Evolutionary conservation across 2,888 invertebrate species (phyloP).

Genomic region (Agrilus cyanescens): DNA sequence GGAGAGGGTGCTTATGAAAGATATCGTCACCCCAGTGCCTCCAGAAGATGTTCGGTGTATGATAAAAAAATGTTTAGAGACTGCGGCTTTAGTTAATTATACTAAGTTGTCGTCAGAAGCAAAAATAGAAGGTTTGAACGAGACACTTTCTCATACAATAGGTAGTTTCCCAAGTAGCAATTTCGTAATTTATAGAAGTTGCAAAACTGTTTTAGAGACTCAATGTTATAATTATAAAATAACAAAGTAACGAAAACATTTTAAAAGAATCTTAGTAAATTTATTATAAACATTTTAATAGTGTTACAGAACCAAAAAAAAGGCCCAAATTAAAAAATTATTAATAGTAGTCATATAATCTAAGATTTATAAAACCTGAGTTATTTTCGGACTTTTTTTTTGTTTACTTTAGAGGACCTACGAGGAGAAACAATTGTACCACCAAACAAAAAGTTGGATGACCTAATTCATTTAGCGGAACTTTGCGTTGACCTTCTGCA

Average conservation of each 20-base stretch:
- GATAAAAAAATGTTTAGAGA: conserved; percentile 95
- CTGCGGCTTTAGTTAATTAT: conserved; percentile 95
- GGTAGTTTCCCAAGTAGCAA: too few relatives aligned
- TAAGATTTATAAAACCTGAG: not conserved
- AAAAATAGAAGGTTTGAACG: conserved; percentile 80
- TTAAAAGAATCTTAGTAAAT: too few relatives aligned
- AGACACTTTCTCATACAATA: too few relatives aligned
- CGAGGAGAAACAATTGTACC: conserved; percentile 73
- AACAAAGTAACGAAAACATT: too few relatives aligned
- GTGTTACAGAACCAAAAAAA: too few relatives aligned
- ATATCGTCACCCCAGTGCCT: conserved; percentile 93
- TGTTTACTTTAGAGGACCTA: conserved; percentile 51
- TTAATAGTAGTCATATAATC: too few relatives aligned
- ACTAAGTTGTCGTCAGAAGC: conserved; percentile 91
- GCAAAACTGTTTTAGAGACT: too few relatives aligned
- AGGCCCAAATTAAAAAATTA: too few relatives aligned
- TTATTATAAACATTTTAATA: too few relatives aligned
- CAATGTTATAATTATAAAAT: too few relatives aligned
- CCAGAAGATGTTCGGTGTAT: conserved; percentile 90
- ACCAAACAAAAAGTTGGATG: conserved; percentile 85
- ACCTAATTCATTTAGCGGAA: conserved; percentile 93
- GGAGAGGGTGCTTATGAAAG: conserved; percentile 97
- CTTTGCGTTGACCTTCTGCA: conserved; percentile 96
- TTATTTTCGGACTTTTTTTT: conserved; percentile 10
- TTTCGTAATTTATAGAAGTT: too few relatives aligned